phyloP scores from a whole-genome alignment of 2,797 vertebrate species.

The Philypnodon macrostomus region DNA sequence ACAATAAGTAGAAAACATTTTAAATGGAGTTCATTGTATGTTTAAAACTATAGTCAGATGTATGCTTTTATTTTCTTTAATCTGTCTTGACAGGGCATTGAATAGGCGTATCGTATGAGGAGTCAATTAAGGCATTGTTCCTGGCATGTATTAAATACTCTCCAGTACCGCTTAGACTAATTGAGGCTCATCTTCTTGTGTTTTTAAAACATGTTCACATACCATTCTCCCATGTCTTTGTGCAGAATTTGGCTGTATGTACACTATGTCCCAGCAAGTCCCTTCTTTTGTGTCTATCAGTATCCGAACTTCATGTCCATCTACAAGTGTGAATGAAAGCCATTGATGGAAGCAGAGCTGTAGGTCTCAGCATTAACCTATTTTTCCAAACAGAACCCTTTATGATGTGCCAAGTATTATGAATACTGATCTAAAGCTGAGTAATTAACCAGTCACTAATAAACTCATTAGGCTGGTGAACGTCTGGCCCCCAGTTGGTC shows the following conservation, averaged over 20 bases:
- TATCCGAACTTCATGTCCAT: conserved; percentile 29
- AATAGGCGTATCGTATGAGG: no score
- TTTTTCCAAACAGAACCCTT: conserved; percentile 6
- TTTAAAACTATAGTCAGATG: no score
- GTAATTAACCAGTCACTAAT: conserved; percentile 34
- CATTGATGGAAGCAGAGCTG: conserved; percentile 26
- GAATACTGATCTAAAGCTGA: conserved; percentile 17
- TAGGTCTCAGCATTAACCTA: conserved; percentile 9
- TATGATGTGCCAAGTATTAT: conserved; percentile 23
- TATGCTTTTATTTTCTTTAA: no score
- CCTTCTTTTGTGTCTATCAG: conserved; percentile 19
- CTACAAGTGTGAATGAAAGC: conserved; percentile 22
- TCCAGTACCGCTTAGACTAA: conserved; percentile 15
- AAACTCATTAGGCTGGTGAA: conserved; percentile 20
- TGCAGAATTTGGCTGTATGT: conserved; percentile 15
- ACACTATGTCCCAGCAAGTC: conserved; percentile 35
- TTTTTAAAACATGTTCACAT: conserved; percentile 23
- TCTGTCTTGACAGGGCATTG: no score
- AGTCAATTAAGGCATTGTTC: no score
- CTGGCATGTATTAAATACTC: conserved; percentile 7
- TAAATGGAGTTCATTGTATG: no score
- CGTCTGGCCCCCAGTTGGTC: conserved; percentile 17
- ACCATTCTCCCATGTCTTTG: conserved; percentile 33
- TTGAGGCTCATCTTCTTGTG: conserved; percentile 19
- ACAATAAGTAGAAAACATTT: neutral